Evolutionary conservation across 1,140 invertebrate genomes (phyloP), one percentile per base, ranked within the genome.

Genomic region (Asobara japonica): DNA sequence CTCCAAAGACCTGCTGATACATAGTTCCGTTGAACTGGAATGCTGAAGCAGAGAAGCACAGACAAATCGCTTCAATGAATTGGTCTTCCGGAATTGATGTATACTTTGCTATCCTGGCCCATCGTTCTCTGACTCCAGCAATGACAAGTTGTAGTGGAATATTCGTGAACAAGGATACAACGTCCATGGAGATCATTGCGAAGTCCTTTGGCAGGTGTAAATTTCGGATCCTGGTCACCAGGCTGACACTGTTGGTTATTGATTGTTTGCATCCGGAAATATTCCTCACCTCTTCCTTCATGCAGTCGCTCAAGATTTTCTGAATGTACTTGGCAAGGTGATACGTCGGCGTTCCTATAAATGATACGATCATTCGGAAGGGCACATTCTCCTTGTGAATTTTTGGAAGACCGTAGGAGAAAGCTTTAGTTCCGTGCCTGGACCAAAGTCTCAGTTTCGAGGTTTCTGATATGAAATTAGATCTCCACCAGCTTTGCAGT

Each of bases 281-380:
- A 13, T 13, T 20, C 16, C 62, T 30, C 1, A 48, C 25, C 67
- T 65, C 25, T 45, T 29, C 27, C 65, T 61, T 73, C 33, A 69
- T 38, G 73, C 41, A 65, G 16, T 22, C 61, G 10, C 10, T 67
- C n/a, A 61, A 68, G 60, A 67, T 76, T 65, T 65, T 69, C 60
- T 76, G 68, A 30, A 78, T 51, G 69, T 77, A 74, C 68, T 77
- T 74, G 0, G 76, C 65, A 1, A 82, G 30, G 7, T 61, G 33
- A 48, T 82, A 78, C 13, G 73, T 70, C 1, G 77, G 79, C 7
- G 74, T 73, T 5, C 65, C 51, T n/a, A 79, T 67, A 22, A 70
- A 76, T 51, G 78, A 79, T 2, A 81, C 77, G 8, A 83, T 80
- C 0, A 76, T 73, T n/a, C 82, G 61, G 25, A 78, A 68, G 11